phyloP scores from a whole-genome alignment of 2,113 vertebrate species.

The Notothenia rossii region DNA sequence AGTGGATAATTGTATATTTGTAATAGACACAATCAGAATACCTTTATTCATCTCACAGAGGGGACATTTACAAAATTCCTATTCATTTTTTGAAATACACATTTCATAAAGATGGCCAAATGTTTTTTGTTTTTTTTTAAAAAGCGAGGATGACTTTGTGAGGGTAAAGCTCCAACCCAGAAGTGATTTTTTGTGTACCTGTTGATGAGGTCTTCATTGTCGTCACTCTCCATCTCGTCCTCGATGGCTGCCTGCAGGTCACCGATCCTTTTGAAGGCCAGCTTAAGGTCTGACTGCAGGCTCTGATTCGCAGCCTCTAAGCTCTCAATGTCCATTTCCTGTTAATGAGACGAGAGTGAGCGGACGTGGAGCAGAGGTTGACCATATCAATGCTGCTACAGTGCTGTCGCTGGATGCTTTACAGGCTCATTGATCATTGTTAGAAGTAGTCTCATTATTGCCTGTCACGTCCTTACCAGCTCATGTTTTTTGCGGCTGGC shows the following conservation, averaged over 20 bases:
- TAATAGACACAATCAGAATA: not conserved
- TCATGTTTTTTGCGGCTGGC: conserved; percentile 98
- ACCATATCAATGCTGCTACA: not conserved
- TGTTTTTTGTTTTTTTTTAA: too few species aligned
- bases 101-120: too few species aligned
- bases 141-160: not conserved
- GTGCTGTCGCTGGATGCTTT: conserved; percentile 5
- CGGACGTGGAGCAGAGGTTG: not conserved
- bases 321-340: conserved; percentile 99
- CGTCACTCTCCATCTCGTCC: conserved; percentile 99
- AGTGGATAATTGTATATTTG: not conserved
- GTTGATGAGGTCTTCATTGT: conserved; percentile 98
- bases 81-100: too few species aligned
- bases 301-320: conserved; percentile 98
- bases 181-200: conserved; percentile 81
- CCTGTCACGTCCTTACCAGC: conserved; percentile 84
- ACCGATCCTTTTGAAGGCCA: conserved; percentile 98
- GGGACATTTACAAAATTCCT: too few species aligned
- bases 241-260: conserved; percentile 98
- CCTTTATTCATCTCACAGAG: too few species aligned
- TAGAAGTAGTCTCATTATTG: not conserved
- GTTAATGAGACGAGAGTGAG: conserved; percentile 2
- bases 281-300: conserved; percentile 95
- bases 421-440: not conserved
- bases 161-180: not conserved